Percentiles rank a stretch among this genome's conserved stretches.
These are phyloP conservation scores for Halictus ligatus DNA, from an alignment of 2,888 invertebrate genomes.

Conservation along the genomic window DNA sequence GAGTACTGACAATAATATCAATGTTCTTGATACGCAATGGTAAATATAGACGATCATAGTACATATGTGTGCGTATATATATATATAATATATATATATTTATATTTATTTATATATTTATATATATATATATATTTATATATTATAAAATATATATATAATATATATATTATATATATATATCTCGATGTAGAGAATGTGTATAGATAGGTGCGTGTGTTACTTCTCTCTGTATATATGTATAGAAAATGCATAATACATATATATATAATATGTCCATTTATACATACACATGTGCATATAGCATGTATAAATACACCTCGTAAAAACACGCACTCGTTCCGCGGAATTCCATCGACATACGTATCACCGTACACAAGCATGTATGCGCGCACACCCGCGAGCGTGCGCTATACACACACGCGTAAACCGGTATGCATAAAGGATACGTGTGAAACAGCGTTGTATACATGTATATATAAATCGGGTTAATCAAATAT, in stretches of 20 bases:
- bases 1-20: constrained; percentile 65
- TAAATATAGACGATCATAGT: constrained; percentile 55
- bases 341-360: constrained; percentile 24
- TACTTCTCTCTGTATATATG: not conserved
- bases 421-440: not conserved
- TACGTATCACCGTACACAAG: constrained; percentile 39
- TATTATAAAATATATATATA: not conserved
- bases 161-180: not conserved
- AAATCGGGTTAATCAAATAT: constrained; percentile 78
- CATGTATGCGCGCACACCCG: constrained; percentile 22
- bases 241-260: constrained; percentile 40
- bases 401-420: not conserved
- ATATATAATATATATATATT: constrained; percentile 18
- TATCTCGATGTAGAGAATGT: constrained; percentile 43
- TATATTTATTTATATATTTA: constrained; percentile 16
- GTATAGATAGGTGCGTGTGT: constrained; percentile 42
- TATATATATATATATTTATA: constrained; percentile 9
- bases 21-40: constrained; percentile 68
- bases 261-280: constrained; percentile 13
- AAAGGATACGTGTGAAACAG: not conserved
- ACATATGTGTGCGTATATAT: constrained; percentile 26
- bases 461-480: constrained; percentile 1
- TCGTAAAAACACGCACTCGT: constrained; percentile 25
- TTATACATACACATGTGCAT: constrained; percentile 32
- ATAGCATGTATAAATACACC: constrained; percentile 32